A percentile compares a stretch with the other conserved stretches of the same genome.
Evolutionary conservation across 2,888 invertebrate species (phyloP).

Genomic region (Dichetophora obliterata): DNA sequence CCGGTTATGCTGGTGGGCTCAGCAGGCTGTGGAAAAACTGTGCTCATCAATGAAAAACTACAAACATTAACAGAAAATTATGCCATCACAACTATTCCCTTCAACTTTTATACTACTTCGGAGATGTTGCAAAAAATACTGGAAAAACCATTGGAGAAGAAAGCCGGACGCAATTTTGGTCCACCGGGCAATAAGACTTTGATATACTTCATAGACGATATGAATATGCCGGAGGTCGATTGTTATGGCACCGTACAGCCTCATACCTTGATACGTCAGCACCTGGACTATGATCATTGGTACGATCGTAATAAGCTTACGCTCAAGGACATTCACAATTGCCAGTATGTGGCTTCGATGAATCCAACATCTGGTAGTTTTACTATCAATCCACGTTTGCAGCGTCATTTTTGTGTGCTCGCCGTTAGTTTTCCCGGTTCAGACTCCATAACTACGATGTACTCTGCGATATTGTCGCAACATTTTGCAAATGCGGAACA

Average conservation of each 20-base stretch:
- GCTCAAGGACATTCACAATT: conserved; percentile 95
- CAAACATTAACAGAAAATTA: conserved; percentile 85
- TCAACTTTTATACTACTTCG: conserved; percentile 96
- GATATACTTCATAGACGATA: conserved; percentile 95
- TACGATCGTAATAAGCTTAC: conserved; percentile 88
- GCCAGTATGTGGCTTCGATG: conserved; percentile 97
- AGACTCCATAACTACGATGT: conserved; percentile 90
- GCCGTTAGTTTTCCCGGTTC: conserved; percentile 83
- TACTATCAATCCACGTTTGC: conserved; percentile 93
- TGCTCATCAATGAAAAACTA: conserved; percentile 80
- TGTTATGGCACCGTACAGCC: conserved; percentile 96
- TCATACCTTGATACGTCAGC: conserved; percentile 94
- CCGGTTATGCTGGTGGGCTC: conserved; percentile 96
- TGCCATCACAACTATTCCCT: conserved; percentile 91
- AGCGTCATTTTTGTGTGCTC: conserved; percentile 90
- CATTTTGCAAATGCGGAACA: conserved; percentile 87
- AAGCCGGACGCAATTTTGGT: conserved; percentile 94
- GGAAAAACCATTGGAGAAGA: conserved; percentile 96
- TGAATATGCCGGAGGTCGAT: conserved; percentile 97
- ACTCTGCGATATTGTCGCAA: conserved; percentile 88
- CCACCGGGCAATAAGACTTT: conserved; percentile 95
- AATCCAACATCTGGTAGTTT: conserved; percentile 98
- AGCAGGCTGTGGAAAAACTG: conserved; percentile 95
- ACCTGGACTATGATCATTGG: conserved; percentile 97
- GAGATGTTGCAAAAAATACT: conserved; percentile 93